Conservation (phyloP, 1,140 invertebrate species). For the Zaprionus ghesquierei region DNA sequence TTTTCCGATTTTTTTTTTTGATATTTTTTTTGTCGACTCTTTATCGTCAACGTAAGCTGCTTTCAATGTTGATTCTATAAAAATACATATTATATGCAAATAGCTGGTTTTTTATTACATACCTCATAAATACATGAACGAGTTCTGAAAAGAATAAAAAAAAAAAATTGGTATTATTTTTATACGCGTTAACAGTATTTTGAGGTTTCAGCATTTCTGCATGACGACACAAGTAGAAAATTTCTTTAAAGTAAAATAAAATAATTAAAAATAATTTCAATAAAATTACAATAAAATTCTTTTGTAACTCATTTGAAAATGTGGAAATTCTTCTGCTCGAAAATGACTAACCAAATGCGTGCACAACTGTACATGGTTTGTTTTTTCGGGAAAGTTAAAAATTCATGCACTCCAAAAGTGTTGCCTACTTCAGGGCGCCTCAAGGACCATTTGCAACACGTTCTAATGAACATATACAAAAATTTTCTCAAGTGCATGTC, state of each 20-base stretch:
- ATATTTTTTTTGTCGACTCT: constrained; percentile 13
- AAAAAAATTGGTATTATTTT: not conserved
- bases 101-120: constrained; percentile 33
- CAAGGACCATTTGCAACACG: constrained; percentile 55
- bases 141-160: constrained; percentile 55
- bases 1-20: constrained; percentile 50
- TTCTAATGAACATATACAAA: constrained; percentile 76
- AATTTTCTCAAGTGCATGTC: constrained; percentile 68
- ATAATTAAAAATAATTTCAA: no score
- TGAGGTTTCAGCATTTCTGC: not conserved
- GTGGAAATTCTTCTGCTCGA: not conserved
- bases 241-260: no score
- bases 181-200: not conserved
- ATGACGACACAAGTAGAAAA: not conserved
- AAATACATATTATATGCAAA: constrained; percentile 23
- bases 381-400: not conserved
- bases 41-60: constrained; percentile 50
- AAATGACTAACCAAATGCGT: not conserved
- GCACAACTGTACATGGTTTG: constrained; percentile 46
- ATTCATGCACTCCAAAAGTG: constrained; percentile 54
- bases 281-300: no score
- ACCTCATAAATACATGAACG: constrained; percentile 74
- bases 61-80: constrained; percentile 43
- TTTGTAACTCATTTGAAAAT: not conserved
- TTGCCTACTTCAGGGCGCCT: constrained; percentile 72